phyloP scores from a whole-genome alignment of 2,113 vertebrate genomes.

The Nannospalax galili region DNA sequence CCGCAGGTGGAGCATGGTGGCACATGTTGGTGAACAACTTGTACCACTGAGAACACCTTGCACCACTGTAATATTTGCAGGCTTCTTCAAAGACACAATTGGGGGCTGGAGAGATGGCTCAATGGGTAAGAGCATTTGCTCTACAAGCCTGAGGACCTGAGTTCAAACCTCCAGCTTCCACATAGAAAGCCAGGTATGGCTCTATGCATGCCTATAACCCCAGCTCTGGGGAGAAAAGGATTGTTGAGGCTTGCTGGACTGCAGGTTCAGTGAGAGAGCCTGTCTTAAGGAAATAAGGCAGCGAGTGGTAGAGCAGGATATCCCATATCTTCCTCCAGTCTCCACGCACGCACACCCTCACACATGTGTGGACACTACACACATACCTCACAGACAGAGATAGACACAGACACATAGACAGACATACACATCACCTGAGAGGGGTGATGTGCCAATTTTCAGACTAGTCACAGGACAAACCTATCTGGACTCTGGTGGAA shows the following conservation, averaged over 20 bases:
- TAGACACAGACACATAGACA: not conserved
- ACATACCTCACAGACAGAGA: not conserved
- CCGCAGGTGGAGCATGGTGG: not conserved
- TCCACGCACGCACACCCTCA: not conserved
- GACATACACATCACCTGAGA: not conserved
- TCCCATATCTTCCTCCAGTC: not conserved
- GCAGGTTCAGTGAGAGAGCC: not conserved
- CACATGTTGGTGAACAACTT: not conserved
- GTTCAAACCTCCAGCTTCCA: not conserved
- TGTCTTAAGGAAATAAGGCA: not conserved
- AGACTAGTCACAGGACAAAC: not conserved
- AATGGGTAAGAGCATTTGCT: not conserved
- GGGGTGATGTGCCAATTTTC: not conserved
- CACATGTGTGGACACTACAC: not conserved
- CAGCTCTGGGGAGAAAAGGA: not conserved
- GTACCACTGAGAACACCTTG: not conserved
- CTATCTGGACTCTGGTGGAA: not conserved
- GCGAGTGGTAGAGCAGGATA: not conserved
- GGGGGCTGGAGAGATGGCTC: not conserved
- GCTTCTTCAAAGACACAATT: not conserved
- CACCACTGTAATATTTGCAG: not conserved
- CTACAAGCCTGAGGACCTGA: not conserved
- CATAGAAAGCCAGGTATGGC: not conserved
- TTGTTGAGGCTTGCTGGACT: not conserved
- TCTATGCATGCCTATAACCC: not conserved